Evolutionary conservation across 2,797 vertebrate genomes (phyloP).

Genomic region (Champsocephalus gunnari): DNA sequence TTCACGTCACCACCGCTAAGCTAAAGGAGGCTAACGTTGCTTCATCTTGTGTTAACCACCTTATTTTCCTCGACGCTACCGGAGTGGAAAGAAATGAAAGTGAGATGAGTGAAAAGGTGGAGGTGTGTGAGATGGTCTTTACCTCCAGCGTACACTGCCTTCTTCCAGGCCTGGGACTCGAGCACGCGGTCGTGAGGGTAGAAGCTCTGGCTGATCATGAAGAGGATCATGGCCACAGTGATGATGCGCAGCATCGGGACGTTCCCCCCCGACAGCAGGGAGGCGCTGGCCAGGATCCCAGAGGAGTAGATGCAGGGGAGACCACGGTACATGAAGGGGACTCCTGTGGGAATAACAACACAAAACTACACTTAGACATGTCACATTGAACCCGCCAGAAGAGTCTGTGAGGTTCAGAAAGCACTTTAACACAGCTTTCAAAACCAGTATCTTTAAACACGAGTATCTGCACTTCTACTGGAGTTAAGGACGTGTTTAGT

Average conservation of each 20-base stretch:
- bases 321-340: slow-evolving; percentile 91
- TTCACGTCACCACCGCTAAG: too few relatives aligned
- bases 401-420: too few relatives aligned
- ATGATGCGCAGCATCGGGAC: slow-evolving; percentile 82
- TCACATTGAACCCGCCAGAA: background rate
- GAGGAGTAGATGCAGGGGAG: slow-evolving; percentile 93
- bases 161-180: slow-evolving; percentile 96
- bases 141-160: slow-evolving; percentile 92
- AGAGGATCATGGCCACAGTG: slow-evolving; percentile 89
- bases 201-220: slow-evolving; percentile 91
- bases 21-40: too few relatives aligned
- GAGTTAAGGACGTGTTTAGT: too few relatives aligned
- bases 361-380: background rate
- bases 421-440: too few relatives aligned
- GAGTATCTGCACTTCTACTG: too few relatives aligned
- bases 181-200: slow-evolving; percentile 94
- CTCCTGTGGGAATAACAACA: slow-evolving; percentile 73
- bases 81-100: too few relatives aligned
- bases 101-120: too few relatives aligned
- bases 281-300: slow-evolving; percentile 88
- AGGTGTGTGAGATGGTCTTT: slow-evolving; percentile 15
- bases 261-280: slow-evolving; percentile 87
- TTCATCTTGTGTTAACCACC: too few relatives aligned
- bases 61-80: too few relatives aligned
- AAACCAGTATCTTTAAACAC: too few relatives aligned